These are phyloP conservation scores for Heliconius ethilla DNA, from an alignment of 2,888 invertebrate species.

Conservation along the genomic window DNA sequence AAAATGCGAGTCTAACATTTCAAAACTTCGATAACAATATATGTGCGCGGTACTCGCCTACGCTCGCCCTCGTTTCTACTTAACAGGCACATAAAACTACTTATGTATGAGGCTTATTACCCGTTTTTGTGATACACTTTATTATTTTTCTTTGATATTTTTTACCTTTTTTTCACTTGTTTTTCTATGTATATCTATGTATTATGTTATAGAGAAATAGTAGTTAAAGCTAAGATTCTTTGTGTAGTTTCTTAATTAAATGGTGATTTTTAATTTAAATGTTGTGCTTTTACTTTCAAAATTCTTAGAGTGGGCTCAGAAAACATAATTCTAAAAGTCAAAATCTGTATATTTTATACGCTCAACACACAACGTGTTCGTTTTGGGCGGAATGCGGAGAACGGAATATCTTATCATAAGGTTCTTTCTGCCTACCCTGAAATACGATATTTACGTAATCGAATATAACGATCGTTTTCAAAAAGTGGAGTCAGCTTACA, in stretches of 20 bases:
- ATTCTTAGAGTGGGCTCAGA: background rate
- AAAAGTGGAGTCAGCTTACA: background rate
- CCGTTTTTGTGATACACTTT: constrained; percentile 27
- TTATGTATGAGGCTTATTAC: constrained; percentile 28
- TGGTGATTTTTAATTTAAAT: background rate
- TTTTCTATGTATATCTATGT: constrained; percentile 3
- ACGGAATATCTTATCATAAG: background rate
- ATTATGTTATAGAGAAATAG: background rate
- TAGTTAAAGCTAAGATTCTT: background rate
- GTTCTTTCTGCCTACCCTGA: background rate
- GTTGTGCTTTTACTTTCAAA: background rate
- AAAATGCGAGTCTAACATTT: constrained; percentile 24
- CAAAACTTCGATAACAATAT: constrained; percentile 25
- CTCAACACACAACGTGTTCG: no score
- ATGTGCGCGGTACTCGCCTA: constrained; percentile 6
- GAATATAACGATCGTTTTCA: background rate
- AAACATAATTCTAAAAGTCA: no score
- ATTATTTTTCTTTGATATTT: constrained; percentile 27
- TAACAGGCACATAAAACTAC: constrained; percentile 21
- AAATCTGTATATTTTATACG: background rate
- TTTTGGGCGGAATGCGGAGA: background rate
- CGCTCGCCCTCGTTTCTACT: constrained; percentile 24
- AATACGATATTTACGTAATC: background rate
- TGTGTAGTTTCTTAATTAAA: background rate
- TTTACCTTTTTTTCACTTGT: constrained; percentile 19